phyloP scores from a whole-genome alignment of 2,888 invertebrate genomes.

The Hedychridium roseum region DNA sequence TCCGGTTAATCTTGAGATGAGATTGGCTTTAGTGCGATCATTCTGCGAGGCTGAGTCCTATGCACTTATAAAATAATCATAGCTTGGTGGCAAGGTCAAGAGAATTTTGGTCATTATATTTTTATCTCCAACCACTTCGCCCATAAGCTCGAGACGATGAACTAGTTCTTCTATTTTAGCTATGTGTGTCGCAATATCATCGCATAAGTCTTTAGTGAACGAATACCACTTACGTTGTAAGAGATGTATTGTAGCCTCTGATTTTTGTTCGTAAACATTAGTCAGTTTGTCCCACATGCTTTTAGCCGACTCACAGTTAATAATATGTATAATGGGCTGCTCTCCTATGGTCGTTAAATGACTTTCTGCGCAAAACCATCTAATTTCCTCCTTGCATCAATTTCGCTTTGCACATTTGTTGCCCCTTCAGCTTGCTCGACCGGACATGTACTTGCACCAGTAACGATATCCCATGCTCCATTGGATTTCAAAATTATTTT shows the following conservation, averaged over 20 bases:
- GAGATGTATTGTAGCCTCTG: conserved; percentile 34
- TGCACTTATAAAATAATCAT: conserved; percentile 8
- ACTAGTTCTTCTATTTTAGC: conserved; percentile 3
- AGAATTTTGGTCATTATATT: conserved; percentile 11
- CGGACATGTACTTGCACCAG: conserved; percentile 4
- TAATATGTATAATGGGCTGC: too few relatives aligned
- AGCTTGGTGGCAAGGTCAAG: conserved; percentile 7
- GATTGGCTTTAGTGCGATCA: conserved; percentile 1
- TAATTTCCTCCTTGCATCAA: too few relatives aligned
- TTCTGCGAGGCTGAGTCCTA: conserved; percentile 6
- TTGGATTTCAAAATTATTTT: conserved; percentile 1
- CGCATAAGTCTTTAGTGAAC: conserved; percentile 17
- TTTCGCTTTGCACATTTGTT: not conserved
- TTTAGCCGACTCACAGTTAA: conserved; percentile 37
- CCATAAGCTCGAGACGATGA: not conserved
- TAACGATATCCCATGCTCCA: conserved; percentile 6
- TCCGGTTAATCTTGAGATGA: conserved; percentile 4
- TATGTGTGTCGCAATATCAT: conserved; percentile 11
- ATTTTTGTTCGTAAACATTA: conserved; percentile 40
- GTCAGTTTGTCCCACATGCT: conserved; percentile 45
- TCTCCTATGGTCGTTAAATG: too few relatives aligned
- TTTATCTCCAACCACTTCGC: conserved; percentile 3
- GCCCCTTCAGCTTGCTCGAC: not conserved
- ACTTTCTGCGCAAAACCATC: too few relatives aligned
- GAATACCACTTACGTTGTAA: conserved; percentile 29